Evolutionary conservation across 2,113 vertebrate species (phyloP).

Genomic region (Sclerurus mexicanus): DNA sequence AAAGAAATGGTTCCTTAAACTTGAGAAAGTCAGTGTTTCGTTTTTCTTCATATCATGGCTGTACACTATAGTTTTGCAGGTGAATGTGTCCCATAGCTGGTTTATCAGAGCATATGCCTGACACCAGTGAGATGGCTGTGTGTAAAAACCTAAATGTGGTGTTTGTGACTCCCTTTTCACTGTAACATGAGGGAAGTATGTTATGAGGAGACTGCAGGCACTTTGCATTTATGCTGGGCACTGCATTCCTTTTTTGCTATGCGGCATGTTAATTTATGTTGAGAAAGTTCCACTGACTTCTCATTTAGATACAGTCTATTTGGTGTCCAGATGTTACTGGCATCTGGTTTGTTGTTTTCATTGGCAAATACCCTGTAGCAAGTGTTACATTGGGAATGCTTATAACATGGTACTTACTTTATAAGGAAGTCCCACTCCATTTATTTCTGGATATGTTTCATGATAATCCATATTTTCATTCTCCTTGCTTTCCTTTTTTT

Average conservation of each 20-base stretch:
- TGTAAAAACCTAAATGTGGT: not conserved
- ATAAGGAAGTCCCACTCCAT: not conserved
- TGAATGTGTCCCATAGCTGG: not conserved
- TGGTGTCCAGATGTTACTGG: conserved; percentile 15
- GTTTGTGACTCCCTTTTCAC: not conserved
- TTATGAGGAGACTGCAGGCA: not conserved
- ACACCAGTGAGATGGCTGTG: not conserved
- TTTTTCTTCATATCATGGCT: not conserved
- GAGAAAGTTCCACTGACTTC: not conserved
- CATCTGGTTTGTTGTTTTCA: conserved; percentile 23
- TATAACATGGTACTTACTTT: not conserved
- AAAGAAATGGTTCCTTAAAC: not conserved
- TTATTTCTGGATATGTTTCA: not conserved
- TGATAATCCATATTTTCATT: not conserved
- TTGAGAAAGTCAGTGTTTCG: not conserved
- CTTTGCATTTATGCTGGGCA: not conserved
- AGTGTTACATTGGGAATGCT: not conserved
- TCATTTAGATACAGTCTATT: not conserved
- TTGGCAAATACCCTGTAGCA: not conserved
- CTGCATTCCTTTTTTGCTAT: not conserved
- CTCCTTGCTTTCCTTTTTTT: fast-evolving
- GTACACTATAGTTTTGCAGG: not conserved
- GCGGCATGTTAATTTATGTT: not conserved
- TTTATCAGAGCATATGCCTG: not conserved
- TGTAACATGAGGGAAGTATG: not conserved